These are phyloP conservation scores for Agriopis marginaria DNA, from an alignment of 2,888 invertebrate species.

Conservation along the genomic window DNA sequence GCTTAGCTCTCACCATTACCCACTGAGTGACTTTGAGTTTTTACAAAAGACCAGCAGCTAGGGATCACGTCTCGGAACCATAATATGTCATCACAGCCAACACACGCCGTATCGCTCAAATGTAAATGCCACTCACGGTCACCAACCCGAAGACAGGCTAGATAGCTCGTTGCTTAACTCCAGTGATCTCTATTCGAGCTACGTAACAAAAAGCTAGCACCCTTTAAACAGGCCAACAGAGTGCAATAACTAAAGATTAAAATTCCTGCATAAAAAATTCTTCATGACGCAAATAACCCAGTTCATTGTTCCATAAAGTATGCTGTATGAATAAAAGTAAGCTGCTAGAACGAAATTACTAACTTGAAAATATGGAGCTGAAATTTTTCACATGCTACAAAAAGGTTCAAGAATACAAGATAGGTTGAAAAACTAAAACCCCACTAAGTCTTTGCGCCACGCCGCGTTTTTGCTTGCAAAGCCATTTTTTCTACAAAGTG, in stretches of 20 bases:
- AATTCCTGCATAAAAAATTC: slow-evolving; percentile 21
- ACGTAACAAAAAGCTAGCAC: neutral
- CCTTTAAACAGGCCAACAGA: slow-evolving; percentile 1
- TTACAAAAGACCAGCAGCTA: too few species aligned
- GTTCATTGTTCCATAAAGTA: slow-evolving; percentile 12
- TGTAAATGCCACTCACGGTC: too few species aligned
- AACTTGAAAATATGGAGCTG: slow-evolving; percentile 8
- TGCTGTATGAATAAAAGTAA: slow-evolving; percentile 11
- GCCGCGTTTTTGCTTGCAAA: too few species aligned
- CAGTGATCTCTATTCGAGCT: neutral
- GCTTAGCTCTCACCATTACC: too few species aligned
- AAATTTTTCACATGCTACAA: neutral
- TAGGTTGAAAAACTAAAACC: neutral
- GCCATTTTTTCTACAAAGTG: too few species aligned
- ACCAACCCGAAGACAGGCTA: too few species aligned
- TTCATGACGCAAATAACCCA: slow-evolving; percentile 16
- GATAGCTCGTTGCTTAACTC: too few species aligned
- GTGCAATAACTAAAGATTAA: slow-evolving; percentile 18
- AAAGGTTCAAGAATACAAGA: neutral
- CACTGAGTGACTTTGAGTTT: too few species aligned
- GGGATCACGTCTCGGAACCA: too few species aligned
- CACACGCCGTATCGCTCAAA: too few species aligned
- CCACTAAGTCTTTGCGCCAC: too few species aligned
- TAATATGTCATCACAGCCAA: too few species aligned
- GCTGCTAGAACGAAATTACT: slow-evolving; percentile 9